Evolutionary conservation across 2,888 invertebrate genomes (phyloP).

Genomic region (Aphidoletes aphidimyza): DNA sequence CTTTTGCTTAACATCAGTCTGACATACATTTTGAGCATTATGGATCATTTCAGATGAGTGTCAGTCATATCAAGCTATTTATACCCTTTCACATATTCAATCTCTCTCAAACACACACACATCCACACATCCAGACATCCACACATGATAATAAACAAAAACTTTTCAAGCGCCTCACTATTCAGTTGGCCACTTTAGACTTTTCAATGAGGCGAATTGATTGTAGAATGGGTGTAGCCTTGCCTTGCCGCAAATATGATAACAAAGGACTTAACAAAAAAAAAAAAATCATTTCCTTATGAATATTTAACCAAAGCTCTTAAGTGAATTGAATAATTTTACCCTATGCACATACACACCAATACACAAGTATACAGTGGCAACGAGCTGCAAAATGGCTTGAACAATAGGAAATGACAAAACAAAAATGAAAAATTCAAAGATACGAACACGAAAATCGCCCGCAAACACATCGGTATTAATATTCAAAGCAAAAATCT

Average conservation of each 20-base stretch:
- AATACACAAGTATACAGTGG: too few species aligned
- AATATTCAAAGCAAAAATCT: not conserved
- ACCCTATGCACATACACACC: too few species aligned
- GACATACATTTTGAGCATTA: slow-evolving; percentile 31
- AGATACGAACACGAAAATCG: not conserved
- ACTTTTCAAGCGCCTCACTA: too few species aligned
- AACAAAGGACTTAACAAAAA: not conserved
- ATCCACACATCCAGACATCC: not conserved
- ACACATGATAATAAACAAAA: not conserved
- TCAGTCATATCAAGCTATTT: not conserved
- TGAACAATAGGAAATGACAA: not conserved
- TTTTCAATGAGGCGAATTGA: not conserved
- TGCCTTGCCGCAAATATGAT: not conserved
- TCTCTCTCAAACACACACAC: not conserved
- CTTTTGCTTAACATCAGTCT: not conserved
- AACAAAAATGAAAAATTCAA: not conserved
- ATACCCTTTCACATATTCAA: not conserved
- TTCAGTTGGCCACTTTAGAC: not conserved
- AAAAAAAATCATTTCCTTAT: not conserved
- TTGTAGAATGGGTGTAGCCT: not conserved
- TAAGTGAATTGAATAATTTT: not conserved
- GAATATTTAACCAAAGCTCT: not conserved
- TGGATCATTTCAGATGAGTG: not conserved
- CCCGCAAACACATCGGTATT: not conserved
- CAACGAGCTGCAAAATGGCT: not conserved